Conservation (phyloP, 2,113 vertebrate genomes). For the Columba janthina region DNA sequence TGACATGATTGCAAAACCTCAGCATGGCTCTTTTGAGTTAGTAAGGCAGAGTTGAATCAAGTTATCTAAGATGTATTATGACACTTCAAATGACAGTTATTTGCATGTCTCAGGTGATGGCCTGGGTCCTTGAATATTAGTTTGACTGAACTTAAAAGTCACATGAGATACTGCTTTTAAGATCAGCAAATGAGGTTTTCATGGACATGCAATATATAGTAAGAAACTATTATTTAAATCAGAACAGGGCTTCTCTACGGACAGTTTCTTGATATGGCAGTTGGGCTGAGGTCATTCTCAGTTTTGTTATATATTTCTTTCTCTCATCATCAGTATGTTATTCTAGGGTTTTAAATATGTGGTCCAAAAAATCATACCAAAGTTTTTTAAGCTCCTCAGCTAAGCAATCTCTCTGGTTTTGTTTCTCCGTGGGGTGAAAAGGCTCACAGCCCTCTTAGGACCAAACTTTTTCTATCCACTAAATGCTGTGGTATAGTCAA, state of each 20-base stretch:
- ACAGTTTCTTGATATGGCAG: neutral
- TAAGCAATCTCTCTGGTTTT: neutral
- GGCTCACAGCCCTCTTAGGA: neutral
- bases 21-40: neutral
- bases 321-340: neutral
- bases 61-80: neutral
- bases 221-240: neutral
- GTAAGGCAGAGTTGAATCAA: neutral
- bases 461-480: neutral
- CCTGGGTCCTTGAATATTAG: neutral
- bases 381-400: neutral
- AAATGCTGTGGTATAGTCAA: neutral
- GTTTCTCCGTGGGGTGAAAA: neutral
- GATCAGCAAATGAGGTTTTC: neutral
- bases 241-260: neutral
- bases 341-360: neutral
- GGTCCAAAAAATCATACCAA: neutral
- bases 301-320: neutral
- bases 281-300: neutral
- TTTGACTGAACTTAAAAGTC: slow-evolving; percentile 32
- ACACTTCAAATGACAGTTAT: neutral
- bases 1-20: neutral
- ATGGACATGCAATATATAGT: neutral
- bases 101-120: neutral
- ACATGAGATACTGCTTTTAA: neutral